Evolutionary conservation across 2,113 vertebrate species (phyloP).

Genomic region (Athene noctua): DNA sequence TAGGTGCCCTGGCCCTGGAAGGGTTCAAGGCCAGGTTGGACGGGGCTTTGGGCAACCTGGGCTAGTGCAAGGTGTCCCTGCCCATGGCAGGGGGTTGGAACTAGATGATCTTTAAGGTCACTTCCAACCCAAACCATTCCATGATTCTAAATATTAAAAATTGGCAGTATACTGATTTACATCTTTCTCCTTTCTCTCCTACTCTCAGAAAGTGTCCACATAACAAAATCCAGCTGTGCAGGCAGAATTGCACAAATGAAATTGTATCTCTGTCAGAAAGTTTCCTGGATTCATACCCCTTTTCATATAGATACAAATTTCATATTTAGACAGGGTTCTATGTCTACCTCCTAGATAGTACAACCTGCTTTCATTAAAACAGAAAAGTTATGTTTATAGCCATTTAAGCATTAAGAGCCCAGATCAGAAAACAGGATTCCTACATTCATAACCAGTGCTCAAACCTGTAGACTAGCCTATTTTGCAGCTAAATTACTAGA

Average conservation of each 20-base stretch:
- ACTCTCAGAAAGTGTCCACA: neutral
- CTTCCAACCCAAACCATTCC: too few relatives aligned
- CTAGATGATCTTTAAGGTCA: too few relatives aligned
- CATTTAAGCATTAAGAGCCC: neutral
- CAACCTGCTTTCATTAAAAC: neutral
- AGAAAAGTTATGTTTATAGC: neutral
- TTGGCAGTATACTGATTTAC: neutral
- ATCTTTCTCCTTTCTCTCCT: neutral
- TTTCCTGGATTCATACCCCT: neutral
- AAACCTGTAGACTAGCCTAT: neutral
- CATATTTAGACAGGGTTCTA: neutral
- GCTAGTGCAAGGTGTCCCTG: too few relatives aligned
- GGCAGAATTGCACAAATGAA: neutral
- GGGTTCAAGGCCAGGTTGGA: too few relatives aligned
- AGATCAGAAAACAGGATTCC: neutral
- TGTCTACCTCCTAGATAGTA: neutral
- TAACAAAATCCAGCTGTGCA: neutral
- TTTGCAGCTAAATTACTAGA: neutral
- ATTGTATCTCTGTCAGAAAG: neutral
- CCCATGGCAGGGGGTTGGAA: too few relatives aligned
- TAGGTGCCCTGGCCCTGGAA: too few relatives aligned
- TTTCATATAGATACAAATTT: neutral
- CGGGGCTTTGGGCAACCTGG: too few relatives aligned
- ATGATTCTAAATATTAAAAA: neutral
- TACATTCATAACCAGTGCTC: neutral